phyloP scores from a whole-genome alignment of 1,140 invertebrate genomes.

The Diorhabda carinulata region DNA sequence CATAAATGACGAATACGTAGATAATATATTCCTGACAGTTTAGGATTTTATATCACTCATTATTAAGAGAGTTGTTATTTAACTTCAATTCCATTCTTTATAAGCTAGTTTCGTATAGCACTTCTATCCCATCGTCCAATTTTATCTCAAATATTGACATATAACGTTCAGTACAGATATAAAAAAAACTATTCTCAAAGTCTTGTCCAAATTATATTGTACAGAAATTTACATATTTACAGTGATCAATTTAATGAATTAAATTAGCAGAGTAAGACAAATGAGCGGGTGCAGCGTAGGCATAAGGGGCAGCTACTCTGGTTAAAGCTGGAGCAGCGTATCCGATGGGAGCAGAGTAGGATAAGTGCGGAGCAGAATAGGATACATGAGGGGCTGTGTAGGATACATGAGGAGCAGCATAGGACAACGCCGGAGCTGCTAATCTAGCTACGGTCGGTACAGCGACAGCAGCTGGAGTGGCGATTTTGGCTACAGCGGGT shows the following conservation, averaged over 20 bases:
- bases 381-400: not conserved
- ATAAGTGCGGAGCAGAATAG: not conserved
- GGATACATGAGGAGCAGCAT: not conserved
- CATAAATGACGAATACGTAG: no score
- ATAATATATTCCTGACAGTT: no score
- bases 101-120: no score
- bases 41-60: no score
- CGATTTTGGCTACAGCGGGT: not conserved
- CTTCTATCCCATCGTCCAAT: no score
- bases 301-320: not conserved
- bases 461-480: not conserved
- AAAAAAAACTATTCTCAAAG: no score
- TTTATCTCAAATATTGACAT: no score
- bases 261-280: not conserved
- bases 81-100: no score
- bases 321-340: not conserved
- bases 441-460: not conserved
- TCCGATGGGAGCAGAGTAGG: not conserved
- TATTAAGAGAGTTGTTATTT: no score
- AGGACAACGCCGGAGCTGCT: not conserved
- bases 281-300: not conserved
- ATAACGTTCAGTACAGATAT: no score
- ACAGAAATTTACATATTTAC: not conserved
- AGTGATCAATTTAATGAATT: not conserved
- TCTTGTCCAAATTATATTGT: no score